Percentiles rank a stretch among this genome's conserved stretches.
phyloP scores from a whole-genome alignment of 2,797 vertebrate genomes.

The Aeoliscus strigatus region DNA sequence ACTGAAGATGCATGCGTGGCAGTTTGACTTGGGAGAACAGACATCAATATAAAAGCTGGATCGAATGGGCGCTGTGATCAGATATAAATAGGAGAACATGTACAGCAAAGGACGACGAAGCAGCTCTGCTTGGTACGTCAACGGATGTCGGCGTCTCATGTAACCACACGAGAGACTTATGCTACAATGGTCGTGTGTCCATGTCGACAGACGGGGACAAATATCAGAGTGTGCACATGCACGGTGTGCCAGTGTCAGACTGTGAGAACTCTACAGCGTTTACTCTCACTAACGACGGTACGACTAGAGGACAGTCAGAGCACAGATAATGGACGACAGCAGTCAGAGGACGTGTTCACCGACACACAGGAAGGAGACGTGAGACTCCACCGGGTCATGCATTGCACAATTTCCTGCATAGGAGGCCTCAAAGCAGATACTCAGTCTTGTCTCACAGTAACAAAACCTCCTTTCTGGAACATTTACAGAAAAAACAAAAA shows the following conservation, averaged over 20 bases:
- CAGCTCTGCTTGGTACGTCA: slow-evolving; percentile 52
- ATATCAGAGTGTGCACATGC: slow-evolving; percentile 44
- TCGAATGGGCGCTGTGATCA: slow-evolving; percentile 60
- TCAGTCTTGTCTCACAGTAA: slow-evolving; percentile 72
- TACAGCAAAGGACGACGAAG: slow-evolving; percentile 81
- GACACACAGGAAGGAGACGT: slow-evolving; percentile 43
- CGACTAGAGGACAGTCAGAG: slow-evolving; percentile 36
- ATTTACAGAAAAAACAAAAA: slow-evolving; percentile 30
- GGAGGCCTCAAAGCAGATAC: slow-evolving; percentile 57
- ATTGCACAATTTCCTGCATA: slow-evolving; percentile 87
- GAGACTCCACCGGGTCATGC: slow-evolving; percentile 80
- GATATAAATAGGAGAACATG: slow-evolving; percentile 60
- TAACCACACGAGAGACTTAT: slow-evolving; percentile 68
- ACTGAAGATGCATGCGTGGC: slow-evolving; percentile 87
- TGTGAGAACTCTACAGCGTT: slow-evolving; percentile 41
- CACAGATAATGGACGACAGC: slow-evolving; percentile 42
- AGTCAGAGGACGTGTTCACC: slow-evolving; percentile 42
- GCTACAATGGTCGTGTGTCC: slow-evolving; percentile 72
- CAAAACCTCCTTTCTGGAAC: slow-evolving; percentile 59
- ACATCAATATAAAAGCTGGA: slow-evolving; percentile 71
- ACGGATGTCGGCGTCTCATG: slow-evolving; percentile 65
- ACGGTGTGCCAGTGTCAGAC: slow-evolving; percentile 44
- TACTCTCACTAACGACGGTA: slow-evolving; percentile 56
- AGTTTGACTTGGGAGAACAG: slow-evolving; percentile 70
- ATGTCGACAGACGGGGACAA: slow-evolving; percentile 38